Conservation (phyloP, 2,888 invertebrate genomes). For the Euzophera pinguis region DNA sequence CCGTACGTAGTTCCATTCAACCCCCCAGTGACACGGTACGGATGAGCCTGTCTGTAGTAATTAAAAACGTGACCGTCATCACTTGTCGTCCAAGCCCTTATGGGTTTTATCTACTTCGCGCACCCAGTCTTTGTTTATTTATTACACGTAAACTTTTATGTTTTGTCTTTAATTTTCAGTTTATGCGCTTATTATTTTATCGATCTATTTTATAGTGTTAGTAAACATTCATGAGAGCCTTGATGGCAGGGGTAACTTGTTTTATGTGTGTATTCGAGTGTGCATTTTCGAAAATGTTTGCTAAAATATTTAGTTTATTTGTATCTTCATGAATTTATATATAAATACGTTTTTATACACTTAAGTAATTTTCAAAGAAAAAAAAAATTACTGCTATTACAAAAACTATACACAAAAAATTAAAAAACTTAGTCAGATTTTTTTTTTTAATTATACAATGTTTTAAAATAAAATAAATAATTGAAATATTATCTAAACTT, state of each 20-base stretch:
- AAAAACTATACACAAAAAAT: too few relatives aligned
- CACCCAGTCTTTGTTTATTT: constrained; percentile 65
- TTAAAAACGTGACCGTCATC: constrained; percentile 80
- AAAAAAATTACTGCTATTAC: too few relatives aligned
- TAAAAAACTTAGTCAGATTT: too few relatives aligned
- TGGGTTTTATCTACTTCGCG: constrained; percentile 71
- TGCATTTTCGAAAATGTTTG: constrained; percentile 25
- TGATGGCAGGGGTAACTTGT: constrained; percentile 39
- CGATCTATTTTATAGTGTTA: constrained; percentile 49
- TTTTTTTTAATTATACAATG: too few relatives aligned
- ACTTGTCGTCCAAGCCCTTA: constrained; percentile 64
- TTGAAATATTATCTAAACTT: too few relatives aligned
- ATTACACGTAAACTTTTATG: constrained; percentile 46
- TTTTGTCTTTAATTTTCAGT: constrained; percentile 27
- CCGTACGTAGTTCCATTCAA: constrained; percentile 38
- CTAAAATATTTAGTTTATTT: neutral
- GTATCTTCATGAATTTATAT: too few relatives aligned
- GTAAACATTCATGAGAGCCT: constrained; percentile 50
- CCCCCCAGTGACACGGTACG: constrained; percentile 58
- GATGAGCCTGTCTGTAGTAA: constrained; percentile 63
- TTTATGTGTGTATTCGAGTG: constrained; percentile 25
- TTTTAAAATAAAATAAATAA: too few relatives aligned
- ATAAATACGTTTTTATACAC: too few relatives aligned
- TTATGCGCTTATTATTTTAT: constrained; percentile 36
- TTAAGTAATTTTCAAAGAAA: too few relatives aligned